Evolutionary conservation across 2,888 invertebrate genomes (phyloP).

Genomic region (Barypeithes pellucidus): DNA sequence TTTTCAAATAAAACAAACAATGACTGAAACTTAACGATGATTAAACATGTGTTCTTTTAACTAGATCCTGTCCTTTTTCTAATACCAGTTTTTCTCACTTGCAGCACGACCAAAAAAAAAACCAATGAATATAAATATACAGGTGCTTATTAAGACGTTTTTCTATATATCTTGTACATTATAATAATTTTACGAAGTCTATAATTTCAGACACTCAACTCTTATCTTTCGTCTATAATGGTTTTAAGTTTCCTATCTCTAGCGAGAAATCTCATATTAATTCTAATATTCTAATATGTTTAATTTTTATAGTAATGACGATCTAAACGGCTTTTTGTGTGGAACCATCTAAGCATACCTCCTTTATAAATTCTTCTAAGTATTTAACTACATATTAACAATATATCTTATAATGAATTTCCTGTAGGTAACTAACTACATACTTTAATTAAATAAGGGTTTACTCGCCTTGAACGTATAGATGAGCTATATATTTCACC

Average conservation of each 20-base stretch:
- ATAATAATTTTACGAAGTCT: constrained; percentile 25
- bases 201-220: constrained; percentile 33
- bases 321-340: constrained; percentile 24
- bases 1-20: too few species aligned
- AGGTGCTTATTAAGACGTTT: constrained; percentile 18
- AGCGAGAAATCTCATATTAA: constrained; percentile 38
- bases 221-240: constrained; percentile 27
- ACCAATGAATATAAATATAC: constrained; percentile 9
- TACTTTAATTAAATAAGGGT: constrained; percentile 34
- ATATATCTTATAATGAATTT: constrained; percentile 8
- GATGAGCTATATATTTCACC: constrained; percentile 25
- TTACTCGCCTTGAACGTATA: constrained; percentile 22
- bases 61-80: background rate
- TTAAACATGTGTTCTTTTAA: too few species aligned
- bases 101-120: background rate
- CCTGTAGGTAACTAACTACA: background rate
- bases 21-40: too few species aligned
- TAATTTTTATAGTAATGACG: constrained; percentile 13
- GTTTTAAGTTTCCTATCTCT: constrained; percentile 35
- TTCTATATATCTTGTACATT: constrained; percentile 7
- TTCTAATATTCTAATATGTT: constrained; percentile 26
- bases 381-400: background rate
- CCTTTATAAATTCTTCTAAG: constrained; percentile 13
- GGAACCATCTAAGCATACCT: constrained; percentile 7
- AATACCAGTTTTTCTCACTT: constrained; percentile 1